A percentile compares a stretch with the other conserved stretches of the same genome.
These are phyloP conservation scores for Lepidurus apus DNA, from an alignment of 1,140 invertebrate species.

Conservation along the genomic window DNA sequence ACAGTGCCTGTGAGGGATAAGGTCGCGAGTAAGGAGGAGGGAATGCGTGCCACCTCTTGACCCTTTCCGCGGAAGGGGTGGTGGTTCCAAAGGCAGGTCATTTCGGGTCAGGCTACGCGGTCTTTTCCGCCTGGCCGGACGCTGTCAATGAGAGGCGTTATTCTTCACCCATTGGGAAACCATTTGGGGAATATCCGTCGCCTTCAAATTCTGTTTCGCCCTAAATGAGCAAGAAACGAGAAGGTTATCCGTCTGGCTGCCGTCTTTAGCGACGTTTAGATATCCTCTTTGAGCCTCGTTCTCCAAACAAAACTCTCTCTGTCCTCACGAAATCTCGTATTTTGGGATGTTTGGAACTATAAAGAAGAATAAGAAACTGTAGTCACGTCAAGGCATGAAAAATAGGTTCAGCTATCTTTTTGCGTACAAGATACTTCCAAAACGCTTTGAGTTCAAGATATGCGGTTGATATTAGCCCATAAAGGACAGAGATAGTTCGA, in stretches of 20 bases:
- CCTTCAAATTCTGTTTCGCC: neutral
- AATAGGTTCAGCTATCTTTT: too few relatives aligned
- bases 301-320: neutral
- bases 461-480: too few relatives aligned
- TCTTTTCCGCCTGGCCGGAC: conserved; percentile 16
- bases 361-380: too few relatives aligned
- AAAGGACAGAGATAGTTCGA: too few relatives aligned
- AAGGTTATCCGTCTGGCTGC: neutral
- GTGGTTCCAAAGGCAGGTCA: neutral
- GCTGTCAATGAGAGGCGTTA: conserved; percentile 21
- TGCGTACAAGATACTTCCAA: too few relatives aligned
- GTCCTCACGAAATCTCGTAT: neutral
- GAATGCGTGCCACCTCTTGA: neutral
- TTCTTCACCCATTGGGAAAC: neutral
- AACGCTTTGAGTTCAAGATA: too few relatives aligned
- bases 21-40: neutral
- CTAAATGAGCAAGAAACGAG: conserved; percentile 19
- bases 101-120: neutral
- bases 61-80: neutral
- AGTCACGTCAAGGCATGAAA: too few relatives aligned
- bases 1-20: neutral
- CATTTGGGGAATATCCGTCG: neutral
- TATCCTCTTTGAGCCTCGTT: neutral
- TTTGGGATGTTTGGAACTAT: neutral
- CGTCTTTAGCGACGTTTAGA: conserved; percentile 5